Percentiles rank a stretch among this genome's conserved stretches.
These are phyloP conservation scores for Phocoena phocoena DNA, from an alignment of 2,113 vertebrate genomes.

Conservation along the genomic window DNA sequence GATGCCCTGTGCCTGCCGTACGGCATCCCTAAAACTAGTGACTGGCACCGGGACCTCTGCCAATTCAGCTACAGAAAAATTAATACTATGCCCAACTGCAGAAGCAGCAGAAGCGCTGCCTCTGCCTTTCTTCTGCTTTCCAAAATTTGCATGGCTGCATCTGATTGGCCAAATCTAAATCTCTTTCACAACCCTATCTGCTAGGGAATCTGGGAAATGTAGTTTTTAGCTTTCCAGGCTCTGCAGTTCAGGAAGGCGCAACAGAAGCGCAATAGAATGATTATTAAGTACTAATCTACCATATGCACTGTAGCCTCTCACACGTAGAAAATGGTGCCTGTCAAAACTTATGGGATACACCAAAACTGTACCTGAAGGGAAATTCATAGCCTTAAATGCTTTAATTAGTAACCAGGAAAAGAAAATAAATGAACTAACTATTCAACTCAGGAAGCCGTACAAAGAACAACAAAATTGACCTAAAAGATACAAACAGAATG, in stretches of 20 bases:
- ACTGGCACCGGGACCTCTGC: neutral
- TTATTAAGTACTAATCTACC: neutral
- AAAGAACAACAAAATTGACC: neutral
- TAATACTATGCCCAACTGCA: neutral
- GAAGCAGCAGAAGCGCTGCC: neutral
- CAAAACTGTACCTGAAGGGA: neutral
- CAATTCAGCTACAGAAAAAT: neutral
- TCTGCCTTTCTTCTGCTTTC: neutral
- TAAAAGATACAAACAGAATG: neutral
- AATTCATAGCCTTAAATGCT: neutral
- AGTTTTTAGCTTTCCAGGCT: neutral
- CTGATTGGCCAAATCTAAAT: slow-evolving; percentile 4
- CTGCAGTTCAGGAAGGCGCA: neutral
- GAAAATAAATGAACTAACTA: neutral
- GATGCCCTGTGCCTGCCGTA: neutral
- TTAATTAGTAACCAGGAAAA: neutral
- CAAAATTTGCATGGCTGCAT: neutral
- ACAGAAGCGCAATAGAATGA: neutral
- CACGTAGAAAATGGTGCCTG: neutral
- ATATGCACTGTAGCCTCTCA: neutral
- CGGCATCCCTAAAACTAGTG: neutral
- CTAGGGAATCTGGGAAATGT: slow-evolving; percentile 20
- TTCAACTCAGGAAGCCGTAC: neutral
- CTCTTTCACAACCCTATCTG: neutral
- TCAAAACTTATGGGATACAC: neutral